Evolutionary conservation across 1,140 invertebrate genomes (phyloP), one percentile per base, ranked within the genome.

Genomic region (Hylaeus anthracinus): DNA sequence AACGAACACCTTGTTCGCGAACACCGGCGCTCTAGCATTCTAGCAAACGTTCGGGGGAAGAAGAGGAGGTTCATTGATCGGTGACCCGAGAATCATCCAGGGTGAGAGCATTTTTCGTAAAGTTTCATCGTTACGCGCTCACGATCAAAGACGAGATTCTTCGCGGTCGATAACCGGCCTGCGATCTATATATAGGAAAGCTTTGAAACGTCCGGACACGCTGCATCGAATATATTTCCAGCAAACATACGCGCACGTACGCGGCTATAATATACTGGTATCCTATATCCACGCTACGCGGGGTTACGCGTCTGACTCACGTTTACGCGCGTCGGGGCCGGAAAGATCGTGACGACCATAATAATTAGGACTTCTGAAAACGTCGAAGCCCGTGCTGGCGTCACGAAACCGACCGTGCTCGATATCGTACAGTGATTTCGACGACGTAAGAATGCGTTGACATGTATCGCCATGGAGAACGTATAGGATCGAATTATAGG

Each of bases 111-210:
- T 66, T 84, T 86, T 78, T 67, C 60, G 64, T 60, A 12, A 79
- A 53, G 75, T 79, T 72, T 14, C 65, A 78, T 37, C 71, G 48
- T 83, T 67, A 86, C 67, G 72, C 82, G 53, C 70, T 37, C 55
- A 9, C 73, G 78, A 88, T 88, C 78, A 87, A 87, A 88, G 85
- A 65, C 82, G 65, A 64, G 85, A 85, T 82, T 85, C 82, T 72
- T 79, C 43, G 55, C 72, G 82, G 79, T 85, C 86, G 86, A 87
- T 76, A 85, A 82, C 86, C 85, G 82, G 64, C 71, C 82, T 58
- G 75, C 82, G 82, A 85, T 88, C 86, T 88, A 88, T 87, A 87
- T 88, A 88, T 88, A 88, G 75, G 67, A 55, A 83, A 84, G 85
- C 74, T 84, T 84, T 60, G 78, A 84, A 78, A 84, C 86, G 81